Percentiles rank a stretch among this genome's conserved stretches.
phyloP scores from a whole-genome alignment of 2,888 invertebrate species.

The Eupithecia inturbata region DNA sequence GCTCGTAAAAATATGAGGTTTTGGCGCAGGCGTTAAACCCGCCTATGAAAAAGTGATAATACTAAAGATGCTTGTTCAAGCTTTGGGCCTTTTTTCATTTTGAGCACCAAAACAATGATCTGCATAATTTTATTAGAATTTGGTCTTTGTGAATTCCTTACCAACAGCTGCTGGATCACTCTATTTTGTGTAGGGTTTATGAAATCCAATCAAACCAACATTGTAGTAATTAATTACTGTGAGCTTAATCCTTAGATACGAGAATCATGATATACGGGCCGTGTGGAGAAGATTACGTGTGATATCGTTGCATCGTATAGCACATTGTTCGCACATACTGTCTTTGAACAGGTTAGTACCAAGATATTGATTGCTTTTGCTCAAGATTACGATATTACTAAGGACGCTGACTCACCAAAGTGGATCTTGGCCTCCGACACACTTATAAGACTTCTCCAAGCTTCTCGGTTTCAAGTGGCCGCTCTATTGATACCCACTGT shows the following conservation, averaged over 20 bases:
- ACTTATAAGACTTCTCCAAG: neutral
- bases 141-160: neutral
- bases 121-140: conserved; percentile 3
- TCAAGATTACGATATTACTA: conserved; percentile 6
- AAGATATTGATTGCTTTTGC: conserved; percentile 6
- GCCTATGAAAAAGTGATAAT: conserved; percentile 9
- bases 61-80: conserved; percentile 4
- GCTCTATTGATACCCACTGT: neutral
- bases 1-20: conserved; percentile 12
- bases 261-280: conserved; percentile 41
- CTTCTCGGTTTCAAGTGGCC: neutral
- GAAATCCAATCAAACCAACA: conserved; percentile 44
- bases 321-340: conserved; percentile 15
- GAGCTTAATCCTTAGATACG: conserved; percentile 43
- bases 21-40: conserved; percentile 2
- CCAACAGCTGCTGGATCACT: neutral
- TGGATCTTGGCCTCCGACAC: neutral
- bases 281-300: conserved; percentile 36
- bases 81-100: conserved; percentile 2
- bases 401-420: neutral
- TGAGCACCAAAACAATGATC: conserved; percentile 4
- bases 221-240: conserved; percentile 45
- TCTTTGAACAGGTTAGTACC: conserved; percentile 14
- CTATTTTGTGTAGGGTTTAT: conserved; percentile 30
- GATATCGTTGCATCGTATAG: conserved; percentile 23